Evolutionary conservation across 2,113 vertebrate species (phyloP).

Genomic region (Heloderma charlesbogerti): DNA sequence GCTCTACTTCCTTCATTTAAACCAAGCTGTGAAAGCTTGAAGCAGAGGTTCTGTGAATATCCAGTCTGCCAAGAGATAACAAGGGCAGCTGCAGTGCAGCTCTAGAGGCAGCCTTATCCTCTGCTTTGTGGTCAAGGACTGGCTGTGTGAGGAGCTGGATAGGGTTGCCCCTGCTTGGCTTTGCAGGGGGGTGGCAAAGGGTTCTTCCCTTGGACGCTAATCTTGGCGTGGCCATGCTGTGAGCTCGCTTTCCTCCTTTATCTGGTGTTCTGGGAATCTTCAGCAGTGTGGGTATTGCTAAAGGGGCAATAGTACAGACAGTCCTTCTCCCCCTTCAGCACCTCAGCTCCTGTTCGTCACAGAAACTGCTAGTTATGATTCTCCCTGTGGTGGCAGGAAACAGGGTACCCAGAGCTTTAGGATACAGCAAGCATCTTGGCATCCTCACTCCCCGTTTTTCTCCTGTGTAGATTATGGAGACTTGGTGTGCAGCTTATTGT

Average conservation of each 20-base stretch:
- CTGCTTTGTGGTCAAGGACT: neutral
- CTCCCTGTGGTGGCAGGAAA: neutral
- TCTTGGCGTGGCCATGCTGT: neutral
- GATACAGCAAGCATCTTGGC: neutral
- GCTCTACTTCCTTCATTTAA: constrained; percentile 8
- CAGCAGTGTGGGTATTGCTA: neutral
- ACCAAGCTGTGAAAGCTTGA: accelerated
- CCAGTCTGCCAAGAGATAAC: constrained; percentile 21
- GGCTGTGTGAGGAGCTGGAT: neutral
- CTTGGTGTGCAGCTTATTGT: neutral
- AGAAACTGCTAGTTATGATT: neutral
- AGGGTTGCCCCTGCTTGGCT: neutral
- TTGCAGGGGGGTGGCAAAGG: neutral
- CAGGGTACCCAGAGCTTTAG: neutral
- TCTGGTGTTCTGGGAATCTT: neutral
- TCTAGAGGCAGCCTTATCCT: neutral
- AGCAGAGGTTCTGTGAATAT: constrained; percentile 2
- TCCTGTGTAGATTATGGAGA: neutral
- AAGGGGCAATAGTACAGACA: constrained; percentile 8
- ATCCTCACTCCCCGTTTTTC: constrained; percentile 14
- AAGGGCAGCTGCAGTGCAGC: constrained; percentile 19
- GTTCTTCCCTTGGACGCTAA: neutral
- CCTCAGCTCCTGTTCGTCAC: neutral
- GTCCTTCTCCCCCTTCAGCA: neutral
- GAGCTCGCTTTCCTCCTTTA: neutral